Conservation (phyloP, 2,797 vertebrate species). For the Pseudochirops corinnae region DNA sequence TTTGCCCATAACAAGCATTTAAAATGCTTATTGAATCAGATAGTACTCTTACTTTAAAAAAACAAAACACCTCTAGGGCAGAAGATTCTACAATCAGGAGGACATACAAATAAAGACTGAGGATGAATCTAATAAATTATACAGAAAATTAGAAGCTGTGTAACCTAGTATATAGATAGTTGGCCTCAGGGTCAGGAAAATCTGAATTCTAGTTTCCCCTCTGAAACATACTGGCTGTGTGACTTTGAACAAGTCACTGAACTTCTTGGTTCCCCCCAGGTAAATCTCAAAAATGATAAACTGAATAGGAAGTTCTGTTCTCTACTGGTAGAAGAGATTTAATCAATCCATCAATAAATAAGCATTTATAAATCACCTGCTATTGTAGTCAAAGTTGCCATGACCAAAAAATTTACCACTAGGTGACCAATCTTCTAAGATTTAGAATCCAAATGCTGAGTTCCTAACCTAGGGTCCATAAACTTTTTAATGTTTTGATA, state of each 20-base stretch:
- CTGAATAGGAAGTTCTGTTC: too few species aligned
- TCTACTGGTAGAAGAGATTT: too few species aligned
- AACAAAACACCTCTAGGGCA: too few species aligned
- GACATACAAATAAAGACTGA: background rate
- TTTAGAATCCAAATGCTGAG: background rate
- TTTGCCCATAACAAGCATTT: background rate
- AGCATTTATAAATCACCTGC: too few species aligned
- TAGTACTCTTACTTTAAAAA: background rate
- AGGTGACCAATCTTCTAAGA: background rate
- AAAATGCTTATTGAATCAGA: background rate
- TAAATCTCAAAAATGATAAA: too few species aligned
- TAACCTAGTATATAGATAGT: background rate
- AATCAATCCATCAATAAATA: too few species aligned
- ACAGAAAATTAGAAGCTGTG: background rate
- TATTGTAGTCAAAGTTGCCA: background rate
- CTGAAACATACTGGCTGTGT: background rate
- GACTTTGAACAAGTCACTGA: background rate
- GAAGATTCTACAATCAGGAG: too few species aligned
- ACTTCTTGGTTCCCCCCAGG: too few species aligned
- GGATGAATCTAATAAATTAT: background rate
- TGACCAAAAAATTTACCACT: background rate
- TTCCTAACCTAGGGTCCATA: background rate
- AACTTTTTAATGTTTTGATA: background rate
- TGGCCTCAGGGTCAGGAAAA: background rate
- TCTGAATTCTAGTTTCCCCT: background rate